Evolutionary conservation across 2,888 invertebrate genomes (phyloP), one percentile per base, ranked within the genome.

Genomic region (Epinotia ramella): DNA sequence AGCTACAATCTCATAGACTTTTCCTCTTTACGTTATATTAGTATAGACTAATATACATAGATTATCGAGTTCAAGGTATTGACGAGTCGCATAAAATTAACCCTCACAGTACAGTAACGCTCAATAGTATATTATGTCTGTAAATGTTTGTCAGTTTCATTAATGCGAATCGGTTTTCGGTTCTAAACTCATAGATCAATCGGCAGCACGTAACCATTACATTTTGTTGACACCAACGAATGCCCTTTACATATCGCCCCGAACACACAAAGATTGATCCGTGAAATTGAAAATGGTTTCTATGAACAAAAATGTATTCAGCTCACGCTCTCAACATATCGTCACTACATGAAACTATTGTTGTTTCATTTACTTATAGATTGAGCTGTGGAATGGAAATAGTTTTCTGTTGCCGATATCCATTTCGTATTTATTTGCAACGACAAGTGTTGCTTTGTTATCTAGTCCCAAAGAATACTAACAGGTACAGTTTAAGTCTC

Each of bases 281-380:
- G 90, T 94, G 91, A 93, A 94, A 94, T 93, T 93, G 93, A 93
- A 94, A 93, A 93, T 93, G 90, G 90, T 92, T 93, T 90, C 92
- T 90, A 92, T 93, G 91, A 90, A 90, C 92, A 91, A 92, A 91
- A 93, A 90, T 91, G 86, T 93, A 94, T 94, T 93, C 92, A 79
- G 82, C 84, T 82, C 93, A 92, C 92, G 93, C 89, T 83, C 85
- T 80, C 84, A 79, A 86, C 88, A 87, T 91, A 91, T 89, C 89
- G 90, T 89, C 88, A 89, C 89, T 87, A 89, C 88, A 88, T 81
- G 83, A 77, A 79, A 82, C 81, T 82, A 81, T 82, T 84, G 82
- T 83, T 86, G 84, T 85, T 84, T 83, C 82, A 81, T 79, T 74
- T 73, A 74, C 74, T 68, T 65, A 77, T 69, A 73, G 60, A 73